Evolutionary conservation across 2,113 vertebrate species (phyloP).

Genomic region (Nansenia antarctica): DNA sequence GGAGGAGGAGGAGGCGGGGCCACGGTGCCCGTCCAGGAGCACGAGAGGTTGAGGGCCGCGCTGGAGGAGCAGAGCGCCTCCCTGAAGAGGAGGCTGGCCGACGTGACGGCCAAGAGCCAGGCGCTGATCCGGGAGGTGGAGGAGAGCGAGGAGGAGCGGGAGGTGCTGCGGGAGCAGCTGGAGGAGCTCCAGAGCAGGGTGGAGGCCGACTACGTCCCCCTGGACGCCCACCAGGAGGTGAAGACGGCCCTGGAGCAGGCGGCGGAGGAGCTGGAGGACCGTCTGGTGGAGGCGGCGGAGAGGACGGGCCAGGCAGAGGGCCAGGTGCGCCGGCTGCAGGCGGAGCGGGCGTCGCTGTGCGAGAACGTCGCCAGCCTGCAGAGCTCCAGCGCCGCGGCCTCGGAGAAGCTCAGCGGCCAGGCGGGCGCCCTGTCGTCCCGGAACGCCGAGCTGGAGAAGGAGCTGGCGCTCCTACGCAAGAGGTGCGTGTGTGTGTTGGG

Average conservation of each 20-base stretch:
- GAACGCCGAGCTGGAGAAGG: slow-evolving; percentile 69
- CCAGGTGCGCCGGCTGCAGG: slow-evolving; percentile 77
- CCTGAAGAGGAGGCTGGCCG: slow-evolving; percentile 77
- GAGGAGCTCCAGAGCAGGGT: slow-evolving; percentile 80
- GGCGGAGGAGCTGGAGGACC: slow-evolving; percentile 82
- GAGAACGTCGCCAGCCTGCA: slow-evolving; percentile 73
- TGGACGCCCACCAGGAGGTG: slow-evolving; percentile 81
- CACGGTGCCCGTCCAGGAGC: slow-evolving; percentile 74
- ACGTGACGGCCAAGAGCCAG: slow-evolving; percentile 81
- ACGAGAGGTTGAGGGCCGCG: slow-evolving; percentile 70
- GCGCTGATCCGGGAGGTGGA: slow-evolving; percentile 81
- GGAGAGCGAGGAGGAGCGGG: slow-evolving; percentile 75
- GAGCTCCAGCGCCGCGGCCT: slow-evolving; percentile 66
- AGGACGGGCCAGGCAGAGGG: slow-evolving; percentile 78
- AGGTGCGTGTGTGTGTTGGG: too few species aligned
- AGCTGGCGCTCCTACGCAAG: slow-evolving; percentile 73
- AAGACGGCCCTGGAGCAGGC: slow-evolving; percentile 74
- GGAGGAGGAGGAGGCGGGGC: slow-evolving; percentile 53
- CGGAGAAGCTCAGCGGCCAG: slow-evolving; percentile 77
- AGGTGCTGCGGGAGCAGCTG: slow-evolving; percentile 81
- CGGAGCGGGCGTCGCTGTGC: slow-evolving; percentile 74
- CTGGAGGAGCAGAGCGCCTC: slow-evolving; percentile 77
- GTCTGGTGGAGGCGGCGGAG: slow-evolving; percentile 80
- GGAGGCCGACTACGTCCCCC: slow-evolving; percentile 80
- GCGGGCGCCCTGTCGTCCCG: slow-evolving; percentile 67